Percentiles rank a stretch among this genome's conserved stretches.
Evolutionary conservation across 2,113 vertebrate genomes (phyloP).

Genomic region (Sarotherodon lohbergeri): DNA sequence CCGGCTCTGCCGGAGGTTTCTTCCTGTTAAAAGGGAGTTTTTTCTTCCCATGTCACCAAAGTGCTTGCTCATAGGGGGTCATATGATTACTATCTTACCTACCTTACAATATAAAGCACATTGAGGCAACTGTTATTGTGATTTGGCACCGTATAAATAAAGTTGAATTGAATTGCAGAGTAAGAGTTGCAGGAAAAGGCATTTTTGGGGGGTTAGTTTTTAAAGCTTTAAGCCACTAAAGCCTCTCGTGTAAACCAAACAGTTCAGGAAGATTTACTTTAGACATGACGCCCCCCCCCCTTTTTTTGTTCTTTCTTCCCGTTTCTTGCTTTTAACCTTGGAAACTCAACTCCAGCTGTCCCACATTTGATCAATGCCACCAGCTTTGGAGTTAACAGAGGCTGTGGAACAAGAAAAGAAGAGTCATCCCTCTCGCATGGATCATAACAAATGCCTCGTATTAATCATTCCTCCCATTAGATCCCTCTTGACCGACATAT

Average conservation of each 20-base stretch:
- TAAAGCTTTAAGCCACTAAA: background rate
- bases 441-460: constrained; percentile 24
- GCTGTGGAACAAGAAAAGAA: constrained; percentile 29
- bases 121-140: background rate
- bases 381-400: constrained; percentile 17
- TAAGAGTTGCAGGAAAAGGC: background rate
- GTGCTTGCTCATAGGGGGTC: background rate
- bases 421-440: constrained; percentile 24
- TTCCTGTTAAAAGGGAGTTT: background rate
- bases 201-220: background rate
- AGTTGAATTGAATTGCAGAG: background rate
- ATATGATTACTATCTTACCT: background rate
- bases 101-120: background rate
- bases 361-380: constrained; percentile 34
- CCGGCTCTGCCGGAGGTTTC: background rate
- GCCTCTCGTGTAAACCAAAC: background rate
- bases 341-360: constrained; percentile 8
- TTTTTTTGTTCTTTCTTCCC: background rate
- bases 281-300: background rate
- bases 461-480: constrained; percentile 38
- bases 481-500: constrained; percentile 26
- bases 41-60: background rate
- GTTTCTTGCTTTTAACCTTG: background rate
- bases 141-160: background rate
- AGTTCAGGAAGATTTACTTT: background rate